Evolutionary conservation across 2,797 vertebrate species (phyloP), one percentile per base, ranked within the genome.

Genomic region (Cirrhinus mrigala): DNA sequence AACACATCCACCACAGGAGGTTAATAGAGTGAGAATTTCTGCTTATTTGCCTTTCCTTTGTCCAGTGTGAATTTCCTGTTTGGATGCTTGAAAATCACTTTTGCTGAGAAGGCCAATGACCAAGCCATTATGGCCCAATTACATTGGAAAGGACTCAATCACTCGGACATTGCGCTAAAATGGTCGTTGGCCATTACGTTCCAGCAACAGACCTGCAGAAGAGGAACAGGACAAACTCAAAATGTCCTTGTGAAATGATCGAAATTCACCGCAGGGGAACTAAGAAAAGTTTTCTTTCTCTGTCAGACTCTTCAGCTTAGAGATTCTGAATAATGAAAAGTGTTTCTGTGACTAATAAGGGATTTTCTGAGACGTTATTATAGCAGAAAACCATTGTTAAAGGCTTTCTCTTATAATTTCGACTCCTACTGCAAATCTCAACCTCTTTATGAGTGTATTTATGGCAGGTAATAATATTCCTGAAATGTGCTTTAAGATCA

Each of bases 61-160:
- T 66, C 15, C 37, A 6, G 37, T 76, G 50, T 37, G 22, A 79
- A 52, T 52, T 80, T 71, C 82, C 87, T 84, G 75, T 76, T 84
- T 70, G 84, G 58, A 64, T 52, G 50, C 52, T 56, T 24, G 24
- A 52, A 77, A 79, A 84, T 78, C 73, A 9, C 80, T 62, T 33
- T 64, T 74, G 79, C 27, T 60, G 66, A 62, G 37, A 64, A 71
- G 77, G 69, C 76, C 77, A 79, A 71, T 58, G 56, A 40, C 64
- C 22, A 71, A 37, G 40, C 60, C 56, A 60, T 68, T 74, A 66
- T 50, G 70, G 52, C 68, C 62, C 64, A 77, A 84, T 86, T 79
- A 73, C 58, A 48, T 22, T 24, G 60, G 14, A 86, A 85, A 40
- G n/a, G 66, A 24, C 69, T 54, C 15, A 86, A 79, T 75, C 68